Percentiles rank a stretch among this genome's conserved stretches.
These are phyloP conservation scores for Eclectus roratus DNA, from an alignment of 2,113 vertebrate species.

Conservation along the genomic window DNA sequence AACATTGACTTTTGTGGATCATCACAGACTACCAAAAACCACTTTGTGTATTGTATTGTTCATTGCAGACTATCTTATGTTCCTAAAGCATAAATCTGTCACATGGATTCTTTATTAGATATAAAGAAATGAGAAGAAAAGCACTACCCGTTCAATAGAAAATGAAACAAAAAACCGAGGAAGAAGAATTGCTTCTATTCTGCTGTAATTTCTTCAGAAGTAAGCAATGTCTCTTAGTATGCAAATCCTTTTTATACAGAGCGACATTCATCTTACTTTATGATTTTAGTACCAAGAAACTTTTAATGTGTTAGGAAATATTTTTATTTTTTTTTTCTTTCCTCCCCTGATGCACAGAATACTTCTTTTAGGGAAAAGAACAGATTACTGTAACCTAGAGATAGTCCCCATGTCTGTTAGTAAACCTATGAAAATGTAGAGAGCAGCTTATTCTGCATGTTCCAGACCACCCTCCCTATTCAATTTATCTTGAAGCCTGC, in stretches of 20 bases:
- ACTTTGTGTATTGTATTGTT: neutral
- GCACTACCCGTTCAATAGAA: neutral
- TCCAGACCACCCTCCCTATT: neutral
- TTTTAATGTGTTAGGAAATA: neutral
- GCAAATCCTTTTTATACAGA: neutral
- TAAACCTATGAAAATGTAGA: neutral
- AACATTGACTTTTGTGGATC: neutral
- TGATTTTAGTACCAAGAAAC: neutral
- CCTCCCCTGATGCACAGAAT: neutral
- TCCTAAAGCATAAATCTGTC: neutral
- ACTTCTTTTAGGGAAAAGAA: neutral
- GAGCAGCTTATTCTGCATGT: neutral
- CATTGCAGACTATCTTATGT: neutral
- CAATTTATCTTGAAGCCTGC: slow-evolving; percentile 1
- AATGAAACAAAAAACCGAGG: neutral
- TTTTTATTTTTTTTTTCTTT: neutral
- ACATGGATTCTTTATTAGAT: neutral
- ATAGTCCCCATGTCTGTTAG: neutral
- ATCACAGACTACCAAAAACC: neutral
- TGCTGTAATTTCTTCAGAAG: neutral
- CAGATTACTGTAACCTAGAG: neutral
- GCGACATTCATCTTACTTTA: neutral
- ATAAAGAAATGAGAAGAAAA: neutral
- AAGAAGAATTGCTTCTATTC: neutral
- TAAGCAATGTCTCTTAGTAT: neutral